Base-by-base conservation (phyloP, 2,888 invertebrate genomes). In the Pimpla rufipes region DNA sequence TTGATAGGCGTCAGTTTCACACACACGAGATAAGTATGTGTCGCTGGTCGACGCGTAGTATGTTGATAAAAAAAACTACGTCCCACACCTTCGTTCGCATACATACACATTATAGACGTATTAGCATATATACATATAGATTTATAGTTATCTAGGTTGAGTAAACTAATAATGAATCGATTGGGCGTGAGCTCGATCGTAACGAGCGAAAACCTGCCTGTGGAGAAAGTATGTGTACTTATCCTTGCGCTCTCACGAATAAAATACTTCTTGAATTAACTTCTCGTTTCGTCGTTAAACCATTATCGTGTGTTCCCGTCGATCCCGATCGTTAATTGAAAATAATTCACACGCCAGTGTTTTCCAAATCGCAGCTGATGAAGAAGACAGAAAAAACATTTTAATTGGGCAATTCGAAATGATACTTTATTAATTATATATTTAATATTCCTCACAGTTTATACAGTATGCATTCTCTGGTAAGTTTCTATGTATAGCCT, bases 391-490 rank as follows among this genome's bases (percentile, higher is more conserved):
- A 29, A 5, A 29, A 29, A 5, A 29, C 29, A 42, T 55, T 57
- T 57, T 42, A 10, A 78, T 74, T 70, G 68, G 70, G 78, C 81
- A 55, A 79, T 81, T 85, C 80, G 67, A 85, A 84, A 84, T 67
- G 52, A 77, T 79, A 59, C 71, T 81, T 84, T 77, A 82, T 79
- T 79, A 76, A 59, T 57, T 62, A 59, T 29, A 29, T 29, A 29
- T 23, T 68, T 62, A 82, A 80, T 76, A 73, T 83, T 83, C 77
- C 67, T 87, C 87, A 86, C 83, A 81, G 45, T 84, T 85, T 87
- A 82, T 88, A 89, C 88, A 88, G 79, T 88, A 87, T 85, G 82
- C 85, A 85, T 83, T 85, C 83, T 83, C 85, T 87, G 84, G 82
- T 88, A 85, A 86, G 80, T 85, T 85, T 85, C 85, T 85, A 86